Conservation (phyloP, 2,888 invertebrate genomes). For the Molanna angustata region DNA sequence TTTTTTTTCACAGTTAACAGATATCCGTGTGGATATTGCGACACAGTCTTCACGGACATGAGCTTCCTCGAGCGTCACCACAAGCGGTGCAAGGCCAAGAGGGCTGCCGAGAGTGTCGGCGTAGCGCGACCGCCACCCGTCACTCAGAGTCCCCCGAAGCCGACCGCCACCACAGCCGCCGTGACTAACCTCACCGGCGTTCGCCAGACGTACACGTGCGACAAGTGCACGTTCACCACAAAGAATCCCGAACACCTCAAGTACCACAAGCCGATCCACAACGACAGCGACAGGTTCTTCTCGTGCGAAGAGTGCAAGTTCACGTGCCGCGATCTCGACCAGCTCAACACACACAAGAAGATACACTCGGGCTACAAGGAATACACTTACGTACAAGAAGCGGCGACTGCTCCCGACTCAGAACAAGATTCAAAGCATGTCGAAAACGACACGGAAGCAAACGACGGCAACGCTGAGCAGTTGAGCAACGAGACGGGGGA, state of each 20-base stretch:
- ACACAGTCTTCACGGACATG: constrained; percentile 27
- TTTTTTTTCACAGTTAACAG: constrained; percentile 18
- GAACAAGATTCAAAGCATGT: background rate
- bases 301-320: constrained; percentile 25
- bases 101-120: constrained; percentile 17
- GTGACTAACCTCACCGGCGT: background rate
- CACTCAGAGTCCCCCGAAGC: background rate
- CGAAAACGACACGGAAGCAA: background rate
- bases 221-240: constrained; percentile 22
- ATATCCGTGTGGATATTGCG: constrained; percentile 26
- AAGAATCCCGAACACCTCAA: constrained; percentile 26
- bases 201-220: constrained; percentile 15
- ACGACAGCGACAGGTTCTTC: constrained; percentile 17
- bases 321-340: constrained; percentile 17
- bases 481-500: constrained; percentile 1
- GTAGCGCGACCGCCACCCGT: background rate
- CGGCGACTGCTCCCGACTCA: no score
- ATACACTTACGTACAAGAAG: constrained; percentile 11
- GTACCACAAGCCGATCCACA: constrained; percentile 25
- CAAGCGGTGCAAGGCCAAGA: constrained; percentile 26
- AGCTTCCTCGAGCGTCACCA: constrained; percentile 27
- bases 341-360: constrained; percentile 22
- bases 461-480: background rate
- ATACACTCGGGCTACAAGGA: constrained; percentile 14
- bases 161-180: background rate